phyloP scores from a whole-genome alignment of 2,888 invertebrate genomes.

The Chalcis sispes region DNA sequence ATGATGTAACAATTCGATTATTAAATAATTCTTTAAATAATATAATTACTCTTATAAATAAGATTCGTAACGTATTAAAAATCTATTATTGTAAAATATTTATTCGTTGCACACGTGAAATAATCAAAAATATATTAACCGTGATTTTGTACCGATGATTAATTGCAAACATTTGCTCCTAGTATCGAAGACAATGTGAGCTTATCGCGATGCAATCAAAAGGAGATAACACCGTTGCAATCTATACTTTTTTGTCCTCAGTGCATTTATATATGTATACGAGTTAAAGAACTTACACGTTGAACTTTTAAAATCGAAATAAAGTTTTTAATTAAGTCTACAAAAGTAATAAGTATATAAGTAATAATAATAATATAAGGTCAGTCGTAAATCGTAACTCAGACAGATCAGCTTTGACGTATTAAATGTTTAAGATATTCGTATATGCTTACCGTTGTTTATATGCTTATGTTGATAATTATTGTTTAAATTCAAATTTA shows the following conservation, averaged over 20 bases:
- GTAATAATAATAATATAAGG: conserved; percentile 9
- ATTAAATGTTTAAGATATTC: too few species aligned
- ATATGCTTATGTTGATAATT: too few species aligned
- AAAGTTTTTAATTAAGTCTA: too few species aligned
- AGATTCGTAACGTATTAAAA: too few species aligned
- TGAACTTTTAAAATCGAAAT: conserved; percentile 8
- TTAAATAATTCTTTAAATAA: too few species aligned
- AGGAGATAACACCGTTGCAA: conserved; percentile 31
- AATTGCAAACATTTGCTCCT: conserved; percentile 19
- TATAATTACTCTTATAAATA: too few species aligned
- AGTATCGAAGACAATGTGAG: conserved; percentile 16
- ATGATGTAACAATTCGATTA: too few species aligned
- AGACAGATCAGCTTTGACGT: conserved; percentile 26
- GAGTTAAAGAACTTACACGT: not conserved
- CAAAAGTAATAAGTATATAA: too few species aligned
- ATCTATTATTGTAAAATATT: not conserved
- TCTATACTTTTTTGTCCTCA: conserved; percentile 32
- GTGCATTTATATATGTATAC: not conserved
- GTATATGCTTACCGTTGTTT: conserved; percentile 17
- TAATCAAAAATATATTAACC: conserved; percentile 8
- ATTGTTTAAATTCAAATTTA: too few species aligned
- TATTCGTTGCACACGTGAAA: not conserved
- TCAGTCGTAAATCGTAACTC: conserved; percentile 24
- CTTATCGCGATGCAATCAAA: conserved; percentile 47
- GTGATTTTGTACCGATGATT: conserved; percentile 24